Evolutionary conservation across 2,888 invertebrate genomes (phyloP).

Genomic region (Esperia sulphurella): DNA sequence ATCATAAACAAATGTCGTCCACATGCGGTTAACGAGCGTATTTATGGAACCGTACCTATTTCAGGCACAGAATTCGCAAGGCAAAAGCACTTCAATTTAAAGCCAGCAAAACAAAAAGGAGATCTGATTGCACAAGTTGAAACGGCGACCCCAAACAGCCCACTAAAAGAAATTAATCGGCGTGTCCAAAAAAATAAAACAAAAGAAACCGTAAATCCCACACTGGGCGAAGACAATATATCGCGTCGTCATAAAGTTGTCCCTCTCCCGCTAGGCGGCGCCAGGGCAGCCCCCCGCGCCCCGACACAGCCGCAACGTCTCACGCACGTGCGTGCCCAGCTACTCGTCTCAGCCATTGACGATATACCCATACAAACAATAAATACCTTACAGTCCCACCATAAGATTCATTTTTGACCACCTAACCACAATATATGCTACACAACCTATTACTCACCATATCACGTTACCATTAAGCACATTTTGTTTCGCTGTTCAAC

Average conservation of each 20-base stretch:
- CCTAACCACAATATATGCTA: conserved; percentile 31
- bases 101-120: conserved; percentile 32
- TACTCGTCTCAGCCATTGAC: conserved; percentile 49
- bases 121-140: conserved; percentile 42
- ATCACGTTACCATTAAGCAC: conserved; percentile 59
- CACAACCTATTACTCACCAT: conserved; percentile 62
- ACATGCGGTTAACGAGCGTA: conserved; percentile 35
- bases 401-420: conserved; percentile 42
- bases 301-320: conserved; percentile 20
- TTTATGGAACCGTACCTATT: conserved; percentile 35
- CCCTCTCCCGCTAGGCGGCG: conserved; percentile 73
- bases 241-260: conserved; percentile 69
- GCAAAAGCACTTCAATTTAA: conserved; percentile 33
- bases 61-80: conserved; percentile 20
- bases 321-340: conserved; percentile 70
- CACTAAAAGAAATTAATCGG: conserved; percentile 66
- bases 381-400: conserved; percentile 40
- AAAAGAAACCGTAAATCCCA: conserved; percentile 70
- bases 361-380: conserved; percentile 33
- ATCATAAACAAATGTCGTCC: conserved; percentile 46
- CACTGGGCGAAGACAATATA: conserved; percentile 70
- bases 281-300: conserved; percentile 30
- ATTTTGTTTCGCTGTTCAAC: conserved; percentile 50
- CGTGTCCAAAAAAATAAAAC: conserved; percentile 64
- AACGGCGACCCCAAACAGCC: conserved; percentile 42